Evolutionary conservation across 2,888 invertebrate species (phyloP), one percentile per base, ranked within the genome.

Genomic region (Conchocele bisecta): DNA sequence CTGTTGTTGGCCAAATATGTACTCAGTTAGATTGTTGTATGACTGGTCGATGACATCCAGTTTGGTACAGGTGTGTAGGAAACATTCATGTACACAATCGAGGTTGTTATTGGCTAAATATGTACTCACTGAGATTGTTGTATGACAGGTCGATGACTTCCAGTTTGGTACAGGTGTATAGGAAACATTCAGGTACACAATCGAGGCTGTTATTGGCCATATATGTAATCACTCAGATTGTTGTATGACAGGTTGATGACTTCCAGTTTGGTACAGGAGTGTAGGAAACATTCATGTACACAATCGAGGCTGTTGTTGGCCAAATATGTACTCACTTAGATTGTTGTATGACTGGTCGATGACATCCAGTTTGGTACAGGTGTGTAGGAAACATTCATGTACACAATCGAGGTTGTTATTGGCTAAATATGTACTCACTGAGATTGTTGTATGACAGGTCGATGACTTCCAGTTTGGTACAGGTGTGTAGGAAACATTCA

Each of bases 201-300:
- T 63, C 57, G 20, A 89, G 75, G 13, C n/a, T n/a, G n/a, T n/a
- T n/a, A n/a, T n/a, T n/a, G n/a, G n/a, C n/a, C n/a, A n/a, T n/a
- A 7, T 31, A 13, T 13, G n/a, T 26, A 57, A 82, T 53, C 67
- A 88, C 89, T 87, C 20, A 89, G 56, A 20, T 74, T 31, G 69
- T 89, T 89, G 66, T 87, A 76, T 7, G 86, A 84, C 35, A 88
- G 63, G 68, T 87, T 81, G 33, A 89, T 69, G 9, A 39, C 63
- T 31, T 81, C 66, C n/a, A 89, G 74, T 24, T 82, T 81, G 20
- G 42, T 20, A 63, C 85, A 85, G 0, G 77, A 68, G 13, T 50
- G 46, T 26, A 89, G 65, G 65, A 88, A 88, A 1, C 72, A 35
- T 26, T 88, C 85, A 11, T 87, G 86, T 31, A 89, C 61, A 28